Evolutionary conservation across 2,797 vertebrate genomes (phyloP).

Genomic region (Nothura maculosa): DNA sequence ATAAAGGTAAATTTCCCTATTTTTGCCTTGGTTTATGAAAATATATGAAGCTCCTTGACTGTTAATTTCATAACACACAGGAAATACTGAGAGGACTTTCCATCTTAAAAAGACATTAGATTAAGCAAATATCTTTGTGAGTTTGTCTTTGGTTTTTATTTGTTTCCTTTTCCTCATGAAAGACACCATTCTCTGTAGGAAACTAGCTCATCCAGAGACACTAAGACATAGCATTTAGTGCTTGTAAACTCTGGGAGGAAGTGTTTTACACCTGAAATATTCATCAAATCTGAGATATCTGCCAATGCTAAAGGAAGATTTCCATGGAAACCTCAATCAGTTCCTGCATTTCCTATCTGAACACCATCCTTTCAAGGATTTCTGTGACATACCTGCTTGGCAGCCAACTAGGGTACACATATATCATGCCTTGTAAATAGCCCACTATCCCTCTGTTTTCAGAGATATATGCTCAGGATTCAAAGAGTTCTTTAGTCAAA

Average conservation of each 20-base stretch:
- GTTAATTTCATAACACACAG: background rate
- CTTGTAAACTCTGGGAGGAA: background rate
- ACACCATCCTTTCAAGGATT: rapidly evolving
- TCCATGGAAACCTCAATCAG: rapidly evolving
- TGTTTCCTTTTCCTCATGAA: background rate
- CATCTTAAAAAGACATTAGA: background rate
- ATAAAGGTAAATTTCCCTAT: background rate
- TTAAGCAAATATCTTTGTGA: background rate
- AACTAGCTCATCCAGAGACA: background rate
- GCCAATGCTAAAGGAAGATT: background rate
- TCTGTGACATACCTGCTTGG: background rate
- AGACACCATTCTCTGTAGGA: background rate
- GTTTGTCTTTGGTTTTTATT: too few relatives aligned
- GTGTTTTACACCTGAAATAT: background rate
- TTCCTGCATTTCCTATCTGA: background rate
- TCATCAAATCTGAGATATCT: background rate
- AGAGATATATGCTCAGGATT: background rate
- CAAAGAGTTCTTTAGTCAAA: background rate
- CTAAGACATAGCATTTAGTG: background rate
- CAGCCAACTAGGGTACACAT: background rate
- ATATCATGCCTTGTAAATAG: background rate
- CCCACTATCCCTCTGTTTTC: background rate
- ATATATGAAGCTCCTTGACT: background rate
- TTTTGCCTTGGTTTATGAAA: background rate
- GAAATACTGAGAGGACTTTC: background rate